Evolutionary conservation across 1,140 invertebrate species (phyloP), one percentile per base, ranked within the genome.

Genomic region (Brachionus calyciflorus): DNA sequence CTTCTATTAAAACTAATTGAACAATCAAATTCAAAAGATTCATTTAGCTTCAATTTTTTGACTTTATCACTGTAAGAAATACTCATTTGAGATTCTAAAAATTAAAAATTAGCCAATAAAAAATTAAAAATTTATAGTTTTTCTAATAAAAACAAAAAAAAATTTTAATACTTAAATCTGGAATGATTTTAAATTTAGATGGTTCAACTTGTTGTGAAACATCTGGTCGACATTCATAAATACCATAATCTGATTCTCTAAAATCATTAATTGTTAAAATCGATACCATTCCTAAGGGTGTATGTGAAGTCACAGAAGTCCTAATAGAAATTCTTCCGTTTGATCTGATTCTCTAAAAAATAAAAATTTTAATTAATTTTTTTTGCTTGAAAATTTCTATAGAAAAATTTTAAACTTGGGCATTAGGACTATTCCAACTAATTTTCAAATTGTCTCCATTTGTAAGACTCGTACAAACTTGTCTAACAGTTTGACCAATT

Each of bases 21-120:
- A 28, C 60, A 65, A 65, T 44, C 4, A 65, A 65, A 65, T 14
- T 44, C 37, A 65, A 44, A 65, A 9, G 19, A 65, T 3, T 65
- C 60, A 24, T 44, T 44, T 14, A 44, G 12, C 7, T 65, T 21
- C 12, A 65, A 41, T 26, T 24, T 65, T 65, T 65, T 65, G 1
- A 65, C 17, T 26, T 12, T 12, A 24, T 24, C 19, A 28, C n/a
- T 12, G 9, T 24, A 41, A 44, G 60, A 65, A 26, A 65, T 44
- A 26, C 21, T 41, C 2, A 65, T 44, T 65, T 21, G 12, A 1
- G 44, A 3, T 14, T 9, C 60, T 60, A 40, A 60, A 60, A 19
- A 33, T 37, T 7, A 60, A 60, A 33, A 9, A 9, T 37, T n/a
- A n/a, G n/a, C n/a, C n/a, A n/a, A n/a, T n/a, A n/a, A n/a, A n/a